Evolutionary conservation across 2,797 vertebrate species (phyloP).

Genomic region (Mionectes olivaceus): DNA sequence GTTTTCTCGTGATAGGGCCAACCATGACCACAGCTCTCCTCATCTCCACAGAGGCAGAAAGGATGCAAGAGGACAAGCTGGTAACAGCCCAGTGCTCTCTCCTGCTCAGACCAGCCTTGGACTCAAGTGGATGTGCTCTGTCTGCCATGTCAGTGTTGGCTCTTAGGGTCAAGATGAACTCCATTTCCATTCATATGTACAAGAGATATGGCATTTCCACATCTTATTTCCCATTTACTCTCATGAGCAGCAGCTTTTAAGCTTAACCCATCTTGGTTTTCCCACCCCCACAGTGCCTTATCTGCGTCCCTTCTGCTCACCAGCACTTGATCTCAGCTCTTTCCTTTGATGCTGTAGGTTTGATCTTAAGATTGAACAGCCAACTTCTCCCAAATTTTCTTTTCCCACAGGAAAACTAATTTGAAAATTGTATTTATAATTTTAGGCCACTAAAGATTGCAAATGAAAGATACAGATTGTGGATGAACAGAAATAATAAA

Average conservation of each 20-base stretch:
- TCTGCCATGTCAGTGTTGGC: rapidly evolving
- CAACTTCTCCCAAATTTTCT: neutral
- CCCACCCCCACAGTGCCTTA: neutral
- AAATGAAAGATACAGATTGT: neutral
- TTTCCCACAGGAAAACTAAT: neutral
- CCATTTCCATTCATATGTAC: neutral
- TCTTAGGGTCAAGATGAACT: neutral
- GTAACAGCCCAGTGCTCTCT: neutral
- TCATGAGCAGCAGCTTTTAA: neutral
- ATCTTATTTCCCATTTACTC: neutral
- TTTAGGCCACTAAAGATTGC: neutral
- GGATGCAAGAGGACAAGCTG: neutral
- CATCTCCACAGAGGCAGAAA: neutral
- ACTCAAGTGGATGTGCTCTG: neutral
- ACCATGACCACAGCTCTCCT: neutral
- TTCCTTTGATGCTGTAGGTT: neutral
- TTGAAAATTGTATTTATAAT: conserved; percentile 3
- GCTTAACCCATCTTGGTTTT: neutral
- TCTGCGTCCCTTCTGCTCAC: neutral
- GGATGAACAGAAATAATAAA: neutral
- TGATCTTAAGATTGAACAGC: neutral
- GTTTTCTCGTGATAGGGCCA: neutral
- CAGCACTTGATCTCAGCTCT: neutral
- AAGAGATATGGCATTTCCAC: neutral
- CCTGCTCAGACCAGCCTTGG: neutral